Evolutionary conservation across 2,113 vertebrate genomes (phyloP), one percentile per base, ranked within the genome.

Genomic region (Cyanistes caeruleus): DNA sequence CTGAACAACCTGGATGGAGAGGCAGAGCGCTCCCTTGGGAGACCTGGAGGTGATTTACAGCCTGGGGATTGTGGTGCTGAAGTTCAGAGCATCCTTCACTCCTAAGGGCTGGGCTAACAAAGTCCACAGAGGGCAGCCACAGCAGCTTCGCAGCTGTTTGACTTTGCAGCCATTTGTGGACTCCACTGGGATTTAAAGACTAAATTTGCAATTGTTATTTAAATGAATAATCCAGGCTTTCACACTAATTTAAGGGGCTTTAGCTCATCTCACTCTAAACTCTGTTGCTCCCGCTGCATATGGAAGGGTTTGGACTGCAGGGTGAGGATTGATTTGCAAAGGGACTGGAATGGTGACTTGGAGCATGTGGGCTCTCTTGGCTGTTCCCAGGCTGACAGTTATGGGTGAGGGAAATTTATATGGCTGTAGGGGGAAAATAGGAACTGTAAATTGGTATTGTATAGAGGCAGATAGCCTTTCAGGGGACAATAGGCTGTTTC

Each of bases 361-460:
- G 70, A 73, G 9, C 0, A 0, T 19, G 1, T 35, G 55, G 46
- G 59, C 55, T 69, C 31, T 48, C 60, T 21, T 80, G 64, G 0
- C 41, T 63, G 23, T 60, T 65, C 41, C 62, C 37, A 37, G 43
- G 16, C 67, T 83, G 48, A 49, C 21, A 51, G 25, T 43, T 60
- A 23, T 31, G 33, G 63, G 27, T 3, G 10, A 76, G 79, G 48
- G 52, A 65, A 89, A 92, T 94, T 91, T 93, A 72, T 94, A 65
- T 55, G 64, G 27, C 59, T 87, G 51, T 55, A 62, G 44, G 30
- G 80, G 79, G 65, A 37, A 94, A 82, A 84, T 75, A 53, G 74
- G 84, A 68, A 44, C 87, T 92, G 64, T 82, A 96, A 95, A 93
- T 93, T 83, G 68, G 24, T 58, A 41, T 79, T 76, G 51, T 74